Conservation (phyloP, 2,113 vertebrate species). For the Pseudopipra pipra region DNA sequence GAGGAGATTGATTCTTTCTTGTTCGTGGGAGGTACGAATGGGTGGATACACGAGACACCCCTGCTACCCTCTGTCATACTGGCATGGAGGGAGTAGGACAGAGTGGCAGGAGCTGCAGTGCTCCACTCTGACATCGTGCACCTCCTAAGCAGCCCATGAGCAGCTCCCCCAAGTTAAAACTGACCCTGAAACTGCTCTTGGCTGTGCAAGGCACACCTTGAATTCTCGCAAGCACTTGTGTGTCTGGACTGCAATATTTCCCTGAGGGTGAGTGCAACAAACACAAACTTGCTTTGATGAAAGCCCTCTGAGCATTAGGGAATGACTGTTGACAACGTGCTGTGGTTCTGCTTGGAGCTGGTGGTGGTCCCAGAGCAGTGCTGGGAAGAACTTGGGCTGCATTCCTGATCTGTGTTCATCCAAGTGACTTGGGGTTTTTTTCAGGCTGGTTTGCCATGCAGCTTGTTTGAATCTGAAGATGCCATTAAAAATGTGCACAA, state of each 20-base stretch:
- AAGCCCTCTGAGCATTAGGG: background rate
- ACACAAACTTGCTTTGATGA: background rate
- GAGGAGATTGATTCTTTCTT: background rate
- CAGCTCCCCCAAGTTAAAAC: background rate
- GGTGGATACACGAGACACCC: background rate
- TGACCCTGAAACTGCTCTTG: background rate
- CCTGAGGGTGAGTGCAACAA: background rate
- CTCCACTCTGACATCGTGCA: background rate
- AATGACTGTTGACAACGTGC: background rate
- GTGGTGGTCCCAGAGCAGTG: rapidly evolving
- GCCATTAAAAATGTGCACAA: background rate
- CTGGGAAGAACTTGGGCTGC: background rate
- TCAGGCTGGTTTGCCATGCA: background rate
- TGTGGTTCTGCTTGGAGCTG: background rate
- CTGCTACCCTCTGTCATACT: background rate
- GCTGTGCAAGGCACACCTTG: background rate
- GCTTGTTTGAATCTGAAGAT: background rate
- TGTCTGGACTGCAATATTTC: background rate
- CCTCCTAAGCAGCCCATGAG: background rate
- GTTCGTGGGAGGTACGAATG: background rate
- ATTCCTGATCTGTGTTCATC: background rate
- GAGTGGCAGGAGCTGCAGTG: background rate
- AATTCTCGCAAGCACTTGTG: rapidly evolving
- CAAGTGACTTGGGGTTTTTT: background rate
- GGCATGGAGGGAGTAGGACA: background rate